These are phyloP conservation scores for Troides aeacus DNA, from an alignment of 2,888 invertebrate species.

Conservation along the genomic window DNA sequence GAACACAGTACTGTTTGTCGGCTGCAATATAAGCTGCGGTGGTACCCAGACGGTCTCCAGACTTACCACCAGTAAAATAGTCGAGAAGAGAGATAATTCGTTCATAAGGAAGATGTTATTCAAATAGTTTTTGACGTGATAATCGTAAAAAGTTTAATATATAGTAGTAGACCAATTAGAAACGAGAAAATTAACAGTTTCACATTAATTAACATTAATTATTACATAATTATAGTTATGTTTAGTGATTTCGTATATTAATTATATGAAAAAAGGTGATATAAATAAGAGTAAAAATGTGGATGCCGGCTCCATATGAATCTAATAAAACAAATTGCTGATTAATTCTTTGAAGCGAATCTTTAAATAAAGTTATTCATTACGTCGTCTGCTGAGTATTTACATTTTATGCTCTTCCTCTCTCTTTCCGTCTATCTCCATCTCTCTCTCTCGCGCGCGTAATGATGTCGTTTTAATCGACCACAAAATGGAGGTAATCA, in stretches of 20 bases:
- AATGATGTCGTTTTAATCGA: no score
- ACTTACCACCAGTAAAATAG: no score
- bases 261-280: slow-evolving; percentile 1
- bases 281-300: not conserved
- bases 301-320: not conserved
- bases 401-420: no score
- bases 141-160: not conserved
- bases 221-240: not conserved
- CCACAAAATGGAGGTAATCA: no score
- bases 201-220: slow-evolving; percentile 12
- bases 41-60: no score
- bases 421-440: no score
- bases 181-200: not conserved
- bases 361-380: not conserved
- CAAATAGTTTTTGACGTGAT: not conserved
- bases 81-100: not conserved
- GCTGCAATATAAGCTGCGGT: no score
- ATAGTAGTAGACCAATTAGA: not conserved
- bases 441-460: no score
- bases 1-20: no score
- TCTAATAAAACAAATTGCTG: not conserved
- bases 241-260: slow-evolving; percentile 10
- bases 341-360: slow-evolving; percentile 10
- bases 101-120: not conserved
- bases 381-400: no score